Evolutionary conservation across 2,113 vertebrate genomes (phyloP).

Genomic region (Notechis scutatus): DNA sequence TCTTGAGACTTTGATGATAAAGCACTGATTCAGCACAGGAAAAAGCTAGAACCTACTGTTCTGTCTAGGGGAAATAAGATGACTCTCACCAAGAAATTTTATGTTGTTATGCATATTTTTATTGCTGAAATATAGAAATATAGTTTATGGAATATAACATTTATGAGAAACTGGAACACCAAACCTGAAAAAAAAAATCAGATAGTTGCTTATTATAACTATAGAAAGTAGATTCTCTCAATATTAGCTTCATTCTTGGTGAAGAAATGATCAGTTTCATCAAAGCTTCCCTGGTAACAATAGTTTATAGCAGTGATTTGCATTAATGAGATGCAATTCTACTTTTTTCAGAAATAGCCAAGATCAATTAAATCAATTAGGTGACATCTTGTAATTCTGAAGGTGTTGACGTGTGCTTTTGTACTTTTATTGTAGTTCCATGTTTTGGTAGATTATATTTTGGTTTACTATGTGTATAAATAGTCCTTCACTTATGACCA

Average conservation of each 20-base stretch:
- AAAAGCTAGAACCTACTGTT: neutral
- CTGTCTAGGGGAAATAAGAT: neutral
- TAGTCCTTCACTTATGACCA: neutral
- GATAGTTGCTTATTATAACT: neutral
- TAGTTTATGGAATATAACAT: neutral
- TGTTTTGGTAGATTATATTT: neutral
- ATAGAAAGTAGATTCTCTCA: neutral
- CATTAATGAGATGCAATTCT: neutral
- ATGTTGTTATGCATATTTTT: neutral
- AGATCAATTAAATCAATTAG: neutral
- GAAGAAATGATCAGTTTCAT: neutral
- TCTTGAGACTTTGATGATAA: neutral
- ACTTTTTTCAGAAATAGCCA: neutral
- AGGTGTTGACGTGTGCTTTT: neutral
- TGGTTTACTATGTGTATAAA: neutral
- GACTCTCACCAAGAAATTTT: neutral
- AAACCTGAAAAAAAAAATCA: neutral
- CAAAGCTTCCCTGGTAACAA: neutral
- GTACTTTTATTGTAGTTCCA: neutral
- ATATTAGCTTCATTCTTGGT: neutral
- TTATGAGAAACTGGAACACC: neutral
- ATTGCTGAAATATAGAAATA: neutral
- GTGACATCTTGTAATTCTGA: neutral
- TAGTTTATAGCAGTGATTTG: neutral
- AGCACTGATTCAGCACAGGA: neutral